These are phyloP conservation scores for Heliconius melpomene DNA, from an alignment of 1,140 invertebrate species.

Conservation along the genomic window DNA sequence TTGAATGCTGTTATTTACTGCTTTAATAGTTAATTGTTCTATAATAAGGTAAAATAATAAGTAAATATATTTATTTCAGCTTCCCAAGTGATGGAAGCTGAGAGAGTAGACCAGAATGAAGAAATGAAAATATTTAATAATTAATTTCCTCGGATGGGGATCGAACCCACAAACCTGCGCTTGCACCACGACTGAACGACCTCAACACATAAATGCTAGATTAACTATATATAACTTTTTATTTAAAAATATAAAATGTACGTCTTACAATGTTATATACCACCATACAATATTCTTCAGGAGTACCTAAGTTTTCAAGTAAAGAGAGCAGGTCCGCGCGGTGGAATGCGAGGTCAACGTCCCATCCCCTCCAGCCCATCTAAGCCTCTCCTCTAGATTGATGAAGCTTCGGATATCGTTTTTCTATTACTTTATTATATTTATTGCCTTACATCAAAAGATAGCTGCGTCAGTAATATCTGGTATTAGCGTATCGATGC, in stretches of 20 bases:
- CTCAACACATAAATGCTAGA: too few relatives aligned
- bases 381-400: conserved; percentile 70
- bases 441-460: conserved; percentile 14
- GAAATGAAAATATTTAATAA: neutral
- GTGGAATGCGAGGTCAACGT: conserved; percentile 64
- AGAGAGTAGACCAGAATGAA: too few relatives aligned
- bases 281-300: conserved; percentile 18
- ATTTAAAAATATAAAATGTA: too few relatives aligned
- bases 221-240: too few relatives aligned
- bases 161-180: too few relatives aligned
- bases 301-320: conserved; percentile 50
- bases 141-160: neutral
- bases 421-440: conserved; percentile 34
- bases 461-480: neutral
- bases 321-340: conserved; percentile 70
- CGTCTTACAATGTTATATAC: neutral
- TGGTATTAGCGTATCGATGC: neutral
- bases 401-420: conserved; percentile 48
- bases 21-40: neutral
- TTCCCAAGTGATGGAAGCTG: too few relatives aligned
- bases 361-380: conserved; percentile 56
- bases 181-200: too few relatives aligned
- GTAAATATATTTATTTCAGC: too few relatives aligned
- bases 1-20: neutral
- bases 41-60: neutral